These are phyloP conservation scores for Choloepus hoffmanni DNA, from an alignment of 2,113 vertebrate species.

Conservation along the genomic window DNA sequence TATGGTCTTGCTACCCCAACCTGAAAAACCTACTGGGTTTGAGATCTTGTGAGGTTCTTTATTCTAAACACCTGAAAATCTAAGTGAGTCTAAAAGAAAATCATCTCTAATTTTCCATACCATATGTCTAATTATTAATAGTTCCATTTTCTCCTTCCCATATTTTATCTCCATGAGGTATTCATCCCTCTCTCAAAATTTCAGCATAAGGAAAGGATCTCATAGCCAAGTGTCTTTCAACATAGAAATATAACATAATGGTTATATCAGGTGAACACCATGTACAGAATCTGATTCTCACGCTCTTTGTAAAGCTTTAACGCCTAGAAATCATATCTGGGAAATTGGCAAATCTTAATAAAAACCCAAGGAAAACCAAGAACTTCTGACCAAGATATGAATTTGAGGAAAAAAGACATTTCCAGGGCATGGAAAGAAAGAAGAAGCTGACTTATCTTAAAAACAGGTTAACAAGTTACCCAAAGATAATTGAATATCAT, in stretches of 20 bases:
- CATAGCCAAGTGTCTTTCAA: not conserved
- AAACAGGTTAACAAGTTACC: not conserved
- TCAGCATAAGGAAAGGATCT: not conserved
- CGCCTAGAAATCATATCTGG: not conserved
- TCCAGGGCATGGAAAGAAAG: rapidly evolving
- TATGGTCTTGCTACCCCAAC: not conserved
- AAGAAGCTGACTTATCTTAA: no score
- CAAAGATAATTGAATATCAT: not conserved
- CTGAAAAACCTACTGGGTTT: rapidly evolving
- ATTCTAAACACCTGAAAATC: not conserved
- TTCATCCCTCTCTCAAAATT: not conserved
- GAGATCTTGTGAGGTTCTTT: not conserved
- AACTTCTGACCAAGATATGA: not conserved
- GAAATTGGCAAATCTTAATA: not conserved
- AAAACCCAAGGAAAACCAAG: not conserved
- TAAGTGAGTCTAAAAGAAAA: not conserved
- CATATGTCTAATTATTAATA: not conserved
- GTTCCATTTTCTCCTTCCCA: not conserved
- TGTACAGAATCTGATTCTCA: not conserved
- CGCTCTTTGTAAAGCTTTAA: not conserved
- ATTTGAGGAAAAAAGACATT: not conserved
- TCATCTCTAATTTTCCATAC: rapidly evolving
- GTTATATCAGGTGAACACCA: not conserved
- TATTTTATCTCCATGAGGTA: not conserved
- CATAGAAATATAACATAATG: not conserved